A percentile compares a stretch with the other conserved stretches of the same genome.
Evolutionary conservation across 1,140 invertebrate genomes (phyloP).

Genomic region (Anadara kagoshimensis): DNA sequence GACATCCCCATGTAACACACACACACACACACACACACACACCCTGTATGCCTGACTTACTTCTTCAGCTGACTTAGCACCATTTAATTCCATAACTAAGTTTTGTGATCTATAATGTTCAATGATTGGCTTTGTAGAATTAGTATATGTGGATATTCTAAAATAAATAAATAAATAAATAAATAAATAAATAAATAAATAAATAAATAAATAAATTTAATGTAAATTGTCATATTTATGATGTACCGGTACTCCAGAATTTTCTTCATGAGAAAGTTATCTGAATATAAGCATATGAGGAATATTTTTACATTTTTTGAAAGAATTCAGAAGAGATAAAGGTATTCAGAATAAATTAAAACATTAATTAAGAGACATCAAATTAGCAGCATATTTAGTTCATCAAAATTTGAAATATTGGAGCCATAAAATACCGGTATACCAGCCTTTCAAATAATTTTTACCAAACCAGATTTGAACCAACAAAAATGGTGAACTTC

Average conservation of each 20-base stretch:
- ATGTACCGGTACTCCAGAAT: background rate
- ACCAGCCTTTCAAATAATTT: too few relatives aligned
- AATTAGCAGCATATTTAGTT: too few relatives aligned
- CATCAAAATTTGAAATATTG: too few relatives aligned
- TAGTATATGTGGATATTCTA: constrained; percentile 89
- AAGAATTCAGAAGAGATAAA: too few relatives aligned
- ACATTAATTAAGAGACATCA: too few relatives aligned
- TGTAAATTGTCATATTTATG: background rate
- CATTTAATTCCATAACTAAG: constrained; percentile 87
- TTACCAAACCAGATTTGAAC: too few relatives aligned
- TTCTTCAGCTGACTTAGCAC: constrained; percentile 80
- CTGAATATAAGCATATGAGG: background rate
- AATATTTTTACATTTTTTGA: background rate
- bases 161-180: constrained; percentile 26
- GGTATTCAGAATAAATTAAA: too few relatives aligned
- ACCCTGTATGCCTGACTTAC: constrained; percentile 75
- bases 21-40: background rate
- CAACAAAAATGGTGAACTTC: too few relatives aligned
- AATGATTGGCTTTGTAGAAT: constrained; percentile 95
- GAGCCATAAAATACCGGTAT: too few relatives aligned
- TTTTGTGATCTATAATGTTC: constrained; percentile 85
- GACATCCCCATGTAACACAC: background rate
- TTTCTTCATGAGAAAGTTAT: background rate
- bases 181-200: background rate
- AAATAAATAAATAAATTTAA: background rate